Base-by-base conservation (phyloP, 2,797 vertebrate genomes). In the Melopsittacus undulatus region DNA sequence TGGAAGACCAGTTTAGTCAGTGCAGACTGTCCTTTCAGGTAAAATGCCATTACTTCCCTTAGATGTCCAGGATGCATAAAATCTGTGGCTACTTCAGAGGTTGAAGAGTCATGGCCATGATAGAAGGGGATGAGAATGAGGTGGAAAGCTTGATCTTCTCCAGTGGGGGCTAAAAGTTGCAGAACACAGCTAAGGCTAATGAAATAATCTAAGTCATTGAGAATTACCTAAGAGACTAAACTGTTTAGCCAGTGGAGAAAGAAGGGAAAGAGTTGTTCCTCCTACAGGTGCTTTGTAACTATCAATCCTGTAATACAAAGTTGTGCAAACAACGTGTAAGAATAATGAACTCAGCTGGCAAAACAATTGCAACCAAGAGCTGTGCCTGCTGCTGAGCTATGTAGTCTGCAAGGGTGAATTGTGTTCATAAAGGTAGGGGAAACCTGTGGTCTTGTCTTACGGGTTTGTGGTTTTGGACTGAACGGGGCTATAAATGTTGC, bases 391-490 rank as follows among this genome's bases (percentile, higher is more conserved):
- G 2, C 46, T 76, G 48, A 59, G 17, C 43, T 56, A 24, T 57
- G 51, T n/a, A 46, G 7, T 26, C 63, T 77, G 24, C 1, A 1
- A 66, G 34, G 17, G 11, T 67, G 18, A 76, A 29, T 32, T 29
- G 30, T 40, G 9, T 68, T 62, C 46, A 22, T 72, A 18, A 68
- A 77, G 27, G 20, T 43, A 38, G 17, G 19, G 29, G 9, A 63
- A 70, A 66, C 0, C 0, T 45, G 20, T 24, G 1, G 0, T 1
- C 24, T 82, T 52, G 77, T 51, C 43, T 67, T 43, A 42, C 0
- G 3, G 7, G 5, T 52, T 91, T 78, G 10, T 52, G 18, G 8
- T 42, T 22, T 52, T 77, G 32, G 38, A 18, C 73, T 34, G 48
- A 13, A 21, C 11, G 3, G 15, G 13, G 29, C 10, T 87, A 38